These are phyloP conservation scores for Drosophila trapezifrons DNA, from an alignment of 1,140 invertebrate species.

Conservation along the genomic window DNA sequence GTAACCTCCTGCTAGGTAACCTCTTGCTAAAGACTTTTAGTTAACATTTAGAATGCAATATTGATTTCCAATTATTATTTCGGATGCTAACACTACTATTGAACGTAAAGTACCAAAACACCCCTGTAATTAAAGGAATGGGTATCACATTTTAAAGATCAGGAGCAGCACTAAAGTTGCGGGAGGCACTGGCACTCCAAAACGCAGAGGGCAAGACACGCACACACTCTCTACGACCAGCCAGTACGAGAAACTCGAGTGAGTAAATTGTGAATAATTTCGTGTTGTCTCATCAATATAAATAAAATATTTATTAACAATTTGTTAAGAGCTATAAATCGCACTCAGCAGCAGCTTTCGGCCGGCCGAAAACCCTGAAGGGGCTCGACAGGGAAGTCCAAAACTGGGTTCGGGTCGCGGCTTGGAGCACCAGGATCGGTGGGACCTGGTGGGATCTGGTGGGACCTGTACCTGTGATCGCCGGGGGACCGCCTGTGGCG, in stretches of 20 bases:
- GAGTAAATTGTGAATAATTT: slow-evolving; percentile 77
- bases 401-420: slow-evolving; percentile 22
- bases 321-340: slow-evolving; percentile 81
- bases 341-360: slow-evolving; percentile 61
- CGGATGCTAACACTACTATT: not conserved
- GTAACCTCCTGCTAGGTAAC: too few species aligned
- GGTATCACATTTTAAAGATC: slow-evolving; percentile 34
- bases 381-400: slow-evolving; percentile 4
- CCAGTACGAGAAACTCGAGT: slow-evolving; percentile 13
- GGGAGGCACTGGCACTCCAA: slow-evolving; percentile 26
- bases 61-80: not conserved
- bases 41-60: not conserved
- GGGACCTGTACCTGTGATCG: slow-evolving; percentile 34
- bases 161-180: slow-evolving; percentile 41
- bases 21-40: too few species aligned
- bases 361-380: slow-evolving; percentile 12
- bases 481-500: slow-evolving; percentile 64
- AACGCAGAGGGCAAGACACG: slow-evolving; percentile 10
- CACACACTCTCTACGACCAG: slow-evolving; percentile 12
- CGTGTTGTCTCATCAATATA: slow-evolving; percentile 79
- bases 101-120: not conserved
- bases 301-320: slow-evolving; percentile 83
- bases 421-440: slow-evolving; percentile 46
- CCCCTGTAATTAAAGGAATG: not conserved
- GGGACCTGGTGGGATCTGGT: slow-evolving; percentile 8